Evolutionary conservation across 2,888 invertebrate species (phyloP).

Genomic region (Elysia crispata): DNA sequence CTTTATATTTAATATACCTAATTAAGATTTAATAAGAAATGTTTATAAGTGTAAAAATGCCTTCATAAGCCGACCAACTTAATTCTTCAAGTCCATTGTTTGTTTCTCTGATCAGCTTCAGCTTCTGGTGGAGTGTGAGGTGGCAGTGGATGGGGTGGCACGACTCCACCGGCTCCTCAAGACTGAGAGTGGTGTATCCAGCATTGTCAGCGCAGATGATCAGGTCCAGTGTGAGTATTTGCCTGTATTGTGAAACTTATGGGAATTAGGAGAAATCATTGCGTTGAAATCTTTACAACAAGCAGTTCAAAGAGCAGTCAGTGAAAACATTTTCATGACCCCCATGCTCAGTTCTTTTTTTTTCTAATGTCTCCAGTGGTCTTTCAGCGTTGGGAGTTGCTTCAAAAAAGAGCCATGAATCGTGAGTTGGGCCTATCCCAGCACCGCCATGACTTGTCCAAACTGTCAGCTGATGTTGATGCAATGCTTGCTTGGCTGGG

Average conservation of each 20-base stretch:
- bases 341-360: too few species aligned
- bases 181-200: constrained; percentile 80
- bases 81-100: too few species aligned
- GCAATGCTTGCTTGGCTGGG: constrained; percentile 74
- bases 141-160: constrained; percentile 61
- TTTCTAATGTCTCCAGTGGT: constrained; percentile 49
- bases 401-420: constrained; percentile 69
- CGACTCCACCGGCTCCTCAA: constrained; percentile 63
- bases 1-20: too few species aligned
- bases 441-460: constrained; percentile 74
- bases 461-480: constrained; percentile 72
- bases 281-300: too few species aligned
- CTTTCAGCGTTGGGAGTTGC: constrained; percentile 70
- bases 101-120: constrained; percentile 48
- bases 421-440: constrained; percentile 84
- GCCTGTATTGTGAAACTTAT: too few species aligned
- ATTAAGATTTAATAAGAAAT: too few species aligned
- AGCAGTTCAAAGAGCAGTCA: too few species aligned
- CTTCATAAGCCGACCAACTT: too few species aligned
- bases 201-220: constrained; percentile 74
- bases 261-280: too few species aligned
- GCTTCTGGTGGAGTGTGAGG: constrained; percentile 62
- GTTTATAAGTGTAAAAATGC: too few species aligned
- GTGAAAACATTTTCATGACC: too few species aligned
- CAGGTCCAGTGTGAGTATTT: constrained; percentile 83